Evolutionary conservation across 2,113 vertebrate genomes (phyloP).

Genomic region (Cairina moschata): DNA sequence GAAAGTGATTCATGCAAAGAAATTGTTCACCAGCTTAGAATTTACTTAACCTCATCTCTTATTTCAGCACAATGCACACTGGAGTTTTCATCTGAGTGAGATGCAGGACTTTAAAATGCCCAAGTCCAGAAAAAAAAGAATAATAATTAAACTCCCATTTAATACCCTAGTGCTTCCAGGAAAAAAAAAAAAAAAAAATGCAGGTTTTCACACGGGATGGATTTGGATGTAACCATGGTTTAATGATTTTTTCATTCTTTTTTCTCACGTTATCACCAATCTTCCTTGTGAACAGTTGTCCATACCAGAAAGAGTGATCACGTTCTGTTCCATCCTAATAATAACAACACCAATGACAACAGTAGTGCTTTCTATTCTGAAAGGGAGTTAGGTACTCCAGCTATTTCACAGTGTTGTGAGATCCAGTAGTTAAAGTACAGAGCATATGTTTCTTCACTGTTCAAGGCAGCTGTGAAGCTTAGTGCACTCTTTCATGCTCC

Average conservation of each 20-base stretch:
- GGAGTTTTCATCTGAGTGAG: not conserved
- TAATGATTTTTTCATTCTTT: not conserved
- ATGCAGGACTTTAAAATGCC: not conserved
- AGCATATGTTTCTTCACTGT: not conserved
- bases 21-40: conserved; percentile 37
- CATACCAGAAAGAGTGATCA: not conserved
- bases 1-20: conserved; percentile 51
- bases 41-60: conserved; percentile 49
- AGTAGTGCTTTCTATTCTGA: not conserved
- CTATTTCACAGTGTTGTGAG: not conserved
- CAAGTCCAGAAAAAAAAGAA: not conserved
- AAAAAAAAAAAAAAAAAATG: not conserved
- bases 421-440: not conserved
- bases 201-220: not conserved
- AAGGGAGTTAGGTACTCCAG: not conserved
- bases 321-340: not conserved
- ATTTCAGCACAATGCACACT: conserved; percentile 23
- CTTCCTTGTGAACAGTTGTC: not conserved
- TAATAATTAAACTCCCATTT: not conserved
- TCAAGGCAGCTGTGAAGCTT: not conserved
- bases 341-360: not conserved
- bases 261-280: not conserved
- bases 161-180: not conserved
- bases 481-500: not conserved
- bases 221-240: not conserved